Base-by-base conservation (phyloP, 1,140 invertebrate species). In the Solen grandis region DNA sequence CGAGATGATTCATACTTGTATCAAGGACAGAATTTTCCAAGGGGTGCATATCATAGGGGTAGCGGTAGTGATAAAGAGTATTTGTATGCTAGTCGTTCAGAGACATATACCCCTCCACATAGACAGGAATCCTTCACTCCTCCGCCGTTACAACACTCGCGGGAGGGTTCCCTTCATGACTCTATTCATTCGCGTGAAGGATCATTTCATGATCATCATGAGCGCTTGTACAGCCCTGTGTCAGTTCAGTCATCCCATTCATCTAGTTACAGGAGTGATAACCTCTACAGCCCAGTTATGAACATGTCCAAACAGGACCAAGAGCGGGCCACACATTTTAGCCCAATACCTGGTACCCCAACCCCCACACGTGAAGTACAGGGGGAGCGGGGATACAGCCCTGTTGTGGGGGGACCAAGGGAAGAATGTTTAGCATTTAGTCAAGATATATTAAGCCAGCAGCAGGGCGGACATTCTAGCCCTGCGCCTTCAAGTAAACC, bases 381-480 rank as follows among this genome's bases (percentile, higher is more conserved):
- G 2, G 66, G 80, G 50, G 87, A 87, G 50, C 70, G 78, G 46
- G 73, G 80, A 31, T 87, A 86, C 54, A 84, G 81, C 38, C 83
- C 83, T 1, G 81, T 72, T 31, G 36, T 33, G 60, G 69, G 57
- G 27, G 50, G 66, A 27, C 54, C 35, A 35, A 75, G 84, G 14
- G 86, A 88, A 14, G 88, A 89, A 62, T 90, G 84, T 84, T 70
- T 90, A 59, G 84, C 88, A 29, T 90, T 89, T 78, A 90, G 88
- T 83, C 89, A 90, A 68, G 89, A 90, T 75, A 90, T 90, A 81
- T 85, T 85, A 19, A 84, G 79, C 68, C 88, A 90, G 55, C 88
- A 88, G 33, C 68, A 73, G 55, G 69, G 77, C 14, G 87, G 87
- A 13, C 84, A 85, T 76, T 84, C 88, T 13, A 89, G 88, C 50